Conservation (phyloP, 2,888 invertebrate genomes). For the Eupithecia inturbata region DNA sequence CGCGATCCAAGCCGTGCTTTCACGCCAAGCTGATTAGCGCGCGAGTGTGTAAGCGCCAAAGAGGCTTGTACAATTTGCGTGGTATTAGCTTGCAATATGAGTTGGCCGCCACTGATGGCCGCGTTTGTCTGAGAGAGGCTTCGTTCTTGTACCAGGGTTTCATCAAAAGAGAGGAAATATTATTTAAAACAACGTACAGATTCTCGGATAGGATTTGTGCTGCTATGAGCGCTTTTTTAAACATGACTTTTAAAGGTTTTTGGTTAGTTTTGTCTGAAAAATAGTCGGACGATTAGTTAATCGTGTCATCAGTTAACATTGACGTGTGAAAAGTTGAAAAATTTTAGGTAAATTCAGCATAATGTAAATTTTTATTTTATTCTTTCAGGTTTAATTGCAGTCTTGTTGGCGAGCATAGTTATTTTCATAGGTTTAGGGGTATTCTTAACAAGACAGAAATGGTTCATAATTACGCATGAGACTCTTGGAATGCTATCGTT, state of each 20-base stretch:
- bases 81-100: too few relatives aligned
- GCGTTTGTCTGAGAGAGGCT: background rate
- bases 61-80: too few relatives aligned
- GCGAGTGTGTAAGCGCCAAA: too few relatives aligned
- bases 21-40: too few relatives aligned
- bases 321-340: background rate
- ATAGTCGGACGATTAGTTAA: background rate
- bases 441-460: conserved; percentile 25
- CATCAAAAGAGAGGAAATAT: background rate
- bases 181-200: too few relatives aligned
- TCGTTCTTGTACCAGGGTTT: background rate
- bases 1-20: too few relatives aligned
- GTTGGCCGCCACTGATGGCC: too few relatives aligned
- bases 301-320: too few relatives aligned
- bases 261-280: background rate
- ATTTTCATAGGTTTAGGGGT: conserved; percentile 49
- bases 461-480: conserved; percentile 50
- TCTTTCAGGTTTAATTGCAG: conserved; percentile 51
- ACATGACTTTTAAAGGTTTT: background rate
- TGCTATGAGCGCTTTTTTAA: too few relatives aligned
- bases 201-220: too few relatives aligned
- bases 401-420: conserved; percentile 43
- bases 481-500: conserved; percentile 58
- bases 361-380: background rate
- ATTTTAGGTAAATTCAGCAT: background rate